A percentile compares a stretch with the other conserved stretches of the same genome.
These are phyloP conservation scores for Delichon dasypus DNA, from an alignment of 2,797 vertebrate genomes.

Conservation along the genomic window DNA sequence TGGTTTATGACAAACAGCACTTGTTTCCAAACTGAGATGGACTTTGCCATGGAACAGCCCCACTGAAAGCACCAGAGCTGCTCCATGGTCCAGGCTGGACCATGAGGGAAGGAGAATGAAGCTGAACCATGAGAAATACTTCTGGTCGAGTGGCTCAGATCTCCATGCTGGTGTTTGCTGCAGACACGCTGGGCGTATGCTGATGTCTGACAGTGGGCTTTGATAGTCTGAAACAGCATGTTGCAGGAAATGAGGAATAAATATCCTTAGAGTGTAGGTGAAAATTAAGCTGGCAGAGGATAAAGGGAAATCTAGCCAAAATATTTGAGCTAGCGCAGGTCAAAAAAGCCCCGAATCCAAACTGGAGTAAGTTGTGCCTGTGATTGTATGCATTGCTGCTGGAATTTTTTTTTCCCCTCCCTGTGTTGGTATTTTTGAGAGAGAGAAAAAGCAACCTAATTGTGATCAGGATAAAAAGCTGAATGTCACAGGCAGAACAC, in stretches of 20 bases:
- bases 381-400: neutral
- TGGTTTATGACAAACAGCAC: neutral
- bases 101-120: neutral
- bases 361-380: neutral
- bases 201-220: neutral
- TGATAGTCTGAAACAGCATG: neutral
- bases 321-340: neutral
- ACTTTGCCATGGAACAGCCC: neutral
- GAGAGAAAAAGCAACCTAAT: accelerated
- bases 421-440: neutral
- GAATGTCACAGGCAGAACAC: neutral
- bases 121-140: neutral
- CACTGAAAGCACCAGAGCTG: neutral
- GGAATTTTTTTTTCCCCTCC: neutral
- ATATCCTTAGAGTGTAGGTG: conserved; percentile 23
- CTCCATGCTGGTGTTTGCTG: neutral
- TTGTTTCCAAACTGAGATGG: neutral
- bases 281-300: conserved; percentile 9
- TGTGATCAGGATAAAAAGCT: neutral
- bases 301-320: neutral
- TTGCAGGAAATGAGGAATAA: conserved; percentile 32
- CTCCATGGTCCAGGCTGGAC: neutral
- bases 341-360: neutral
- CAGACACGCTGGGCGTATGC: neutral
- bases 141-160: neutral